phyloP scores from a whole-genome alignment of 2,113 vertebrate genomes.

The Austrofundulus limnaeus region DNA sequence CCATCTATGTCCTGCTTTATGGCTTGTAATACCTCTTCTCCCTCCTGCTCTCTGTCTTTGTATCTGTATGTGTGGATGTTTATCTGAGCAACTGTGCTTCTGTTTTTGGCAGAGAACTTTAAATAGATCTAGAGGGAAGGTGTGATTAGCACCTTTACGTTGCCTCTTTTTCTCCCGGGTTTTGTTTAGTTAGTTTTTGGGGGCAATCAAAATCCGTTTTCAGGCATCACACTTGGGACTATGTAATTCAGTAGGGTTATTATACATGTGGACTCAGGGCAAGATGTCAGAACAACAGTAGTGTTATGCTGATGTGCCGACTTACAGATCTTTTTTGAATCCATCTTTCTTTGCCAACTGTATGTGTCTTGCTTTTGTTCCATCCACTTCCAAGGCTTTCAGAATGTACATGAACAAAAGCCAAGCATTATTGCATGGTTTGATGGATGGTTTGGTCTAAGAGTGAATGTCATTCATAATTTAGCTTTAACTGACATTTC shows the following conservation, averaged over 20 bases:
- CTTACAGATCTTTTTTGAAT: neutral
- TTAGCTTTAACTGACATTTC: neutral
- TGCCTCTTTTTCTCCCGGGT: slow-evolving; percentile 7
- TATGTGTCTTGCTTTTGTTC: neutral
- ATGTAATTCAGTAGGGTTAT: slow-evolving; percentile 2
- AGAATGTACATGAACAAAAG: neutral
- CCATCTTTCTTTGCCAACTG: neutral
- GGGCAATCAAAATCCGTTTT: slow-evolving; percentile 19
- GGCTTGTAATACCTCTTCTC: slow-evolving; percentile 54
- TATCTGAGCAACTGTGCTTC: slow-evolving; percentile 36
- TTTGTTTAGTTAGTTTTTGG: slow-evolving; percentile 11
- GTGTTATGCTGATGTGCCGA: neutral
- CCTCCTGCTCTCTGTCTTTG: slow-evolving; percentile 13
- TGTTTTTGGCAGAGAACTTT: slow-evolving; percentile 26
- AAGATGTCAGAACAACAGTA: slow-evolving; percentile 4
- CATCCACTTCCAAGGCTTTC: neutral
- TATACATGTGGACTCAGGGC: slow-evolving; percentile 8
- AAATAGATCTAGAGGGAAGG: slow-evolving; percentile 46
- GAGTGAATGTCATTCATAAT: neutral
- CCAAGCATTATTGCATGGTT: no score
- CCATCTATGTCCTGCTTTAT: slow-evolving; percentile 73
- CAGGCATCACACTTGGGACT: neutral
- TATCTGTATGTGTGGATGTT: slow-evolving; percentile 22
- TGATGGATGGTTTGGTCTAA: neutral
- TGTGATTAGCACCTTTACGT: slow-evolving; percentile 38